phyloP scores from a whole-genome alignment of 2,888 invertebrate genomes.

The Hypsopygia costalis region DNA sequence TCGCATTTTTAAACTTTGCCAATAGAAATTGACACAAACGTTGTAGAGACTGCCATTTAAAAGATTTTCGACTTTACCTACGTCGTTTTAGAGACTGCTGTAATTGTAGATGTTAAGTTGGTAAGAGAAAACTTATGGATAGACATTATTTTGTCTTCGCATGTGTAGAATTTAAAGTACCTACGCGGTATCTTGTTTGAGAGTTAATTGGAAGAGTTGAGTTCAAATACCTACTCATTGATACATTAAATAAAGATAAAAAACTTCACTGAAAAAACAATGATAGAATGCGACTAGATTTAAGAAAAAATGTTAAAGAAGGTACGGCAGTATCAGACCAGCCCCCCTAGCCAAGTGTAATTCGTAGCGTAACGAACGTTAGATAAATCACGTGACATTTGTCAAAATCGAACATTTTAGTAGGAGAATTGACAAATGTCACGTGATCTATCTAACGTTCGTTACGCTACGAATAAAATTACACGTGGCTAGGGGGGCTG shows the following conservation, averaged over 20 bases:
- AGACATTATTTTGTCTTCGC: constrained; percentile 16
- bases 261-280: too few species aligned
- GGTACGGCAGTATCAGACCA: too few species aligned
- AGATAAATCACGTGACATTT: too few species aligned
- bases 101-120: not conserved
- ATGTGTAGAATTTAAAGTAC: constrained; percentile 14
- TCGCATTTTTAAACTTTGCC: not conserved
- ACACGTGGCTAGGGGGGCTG: too few species aligned
- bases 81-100: not conserved
- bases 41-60: not conserved
- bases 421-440: too few species aligned
- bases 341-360: too few species aligned
- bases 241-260: not conserved
- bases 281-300: too few species aligned
- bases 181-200: constrained; percentile 10
- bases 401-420: too few species aligned
- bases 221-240: not conserved
- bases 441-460: too few species aligned
- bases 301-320: too few species aligned
- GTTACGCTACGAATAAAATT: too few species aligned
- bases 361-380: too few species aligned
- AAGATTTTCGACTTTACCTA: not conserved
- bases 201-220: constrained; percentile 7
- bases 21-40: not conserved
- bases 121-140: not conserved